Conservation (phyloP, 2,888 invertebrate genomes). For the Conistra vaccinii region DNA sequence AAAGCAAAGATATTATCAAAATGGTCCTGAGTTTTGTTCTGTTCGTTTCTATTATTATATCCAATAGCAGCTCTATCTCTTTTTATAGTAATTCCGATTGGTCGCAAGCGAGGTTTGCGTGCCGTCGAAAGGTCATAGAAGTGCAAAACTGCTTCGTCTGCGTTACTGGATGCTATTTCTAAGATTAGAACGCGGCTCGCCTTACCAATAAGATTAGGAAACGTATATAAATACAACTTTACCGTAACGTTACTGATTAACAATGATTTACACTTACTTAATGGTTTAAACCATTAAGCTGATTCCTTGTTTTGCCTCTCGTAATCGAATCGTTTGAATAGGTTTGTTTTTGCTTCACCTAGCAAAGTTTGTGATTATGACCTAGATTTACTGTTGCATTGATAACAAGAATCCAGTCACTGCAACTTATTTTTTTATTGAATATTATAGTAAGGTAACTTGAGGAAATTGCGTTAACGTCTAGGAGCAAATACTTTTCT, state of each 20-base stretch:
- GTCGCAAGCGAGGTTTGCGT: conserved; percentile 52
- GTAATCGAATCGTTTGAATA: conserved; percentile 15
- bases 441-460: conserved; percentile 20
- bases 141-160: conserved; percentile 59
- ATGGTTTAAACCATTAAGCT: conserved; percentile 13
- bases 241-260: conserved; percentile 36
- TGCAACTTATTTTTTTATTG: conserved; percentile 16
- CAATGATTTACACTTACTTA: conserved; percentile 22
- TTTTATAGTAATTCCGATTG: conserved; percentile 55
- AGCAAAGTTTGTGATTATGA: conserved; percentile 34
- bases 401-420: conserved; percentile 14
- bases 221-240: conserved; percentile 4
- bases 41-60: conserved; percentile 34
- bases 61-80: conserved; percentile 30
- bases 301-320: conserved; percentile 22
- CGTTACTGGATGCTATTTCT: conserved; percentile 55
- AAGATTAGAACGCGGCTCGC: conserved; percentile 54
- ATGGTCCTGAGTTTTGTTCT: conserved; percentile 24
- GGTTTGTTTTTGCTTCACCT: conserved; percentile 7
- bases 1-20: conserved; percentile 44
- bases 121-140: conserved; percentile 70
- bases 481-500: conserved; percentile 26
- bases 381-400: conserved; percentile 29
- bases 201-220: conserved; percentile 45
- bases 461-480: conserved; percentile 28